Base-by-base conservation (phyloP, 2,888 invertebrate genomes). In the Torymus texanus region DNA sequence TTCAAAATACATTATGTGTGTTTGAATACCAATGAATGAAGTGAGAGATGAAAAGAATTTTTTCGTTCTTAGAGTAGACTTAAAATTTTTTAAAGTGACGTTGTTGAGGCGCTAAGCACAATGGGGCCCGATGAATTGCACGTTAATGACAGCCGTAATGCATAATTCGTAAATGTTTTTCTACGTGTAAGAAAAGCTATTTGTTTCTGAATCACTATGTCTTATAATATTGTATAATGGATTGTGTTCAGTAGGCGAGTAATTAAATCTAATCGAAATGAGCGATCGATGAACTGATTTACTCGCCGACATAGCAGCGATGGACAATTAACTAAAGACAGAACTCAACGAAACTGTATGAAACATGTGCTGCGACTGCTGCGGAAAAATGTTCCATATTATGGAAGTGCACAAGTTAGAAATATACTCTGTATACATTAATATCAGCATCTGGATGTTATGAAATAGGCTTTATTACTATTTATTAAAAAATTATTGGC, bases 381-480 rank as follows among this genome's bases (percentile, higher is more conserved):
- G 13, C 11, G 14, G 24, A 29, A 41, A 59, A 14, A 29, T 50
- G 24, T 77, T 67, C 65, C 56, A 62, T 78, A 24, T 24, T n/a
- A 50, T 62, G 56, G 58, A 63, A 73, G n/a, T 62, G 74, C 74
- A 68, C 73, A 78, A 68, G 58, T 10, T 29, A 13, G 41, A 59
- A 71, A 72, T 4, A 66, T 78, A 74, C 73, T 70, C 63, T 78
- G 74, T 78, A 74, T 18, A 78, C 74, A 78, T 63, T 78, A 68
- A 70, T 70, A 65, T 66, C 68, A 63, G 18, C 58, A 12, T 63
- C 63, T 78, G 16, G 29, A 21, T 74, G 74, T 74, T 73, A 51
- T 65, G 12, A 74, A 70, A 70, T 78, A 68, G 53, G 63, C 18
- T 63, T 59, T 55, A 63, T 41, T 63, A 74, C 8, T 53, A 63